Evolutionary conservation across 2,888 invertebrate genomes (phyloP).

Genomic region (Pycnomerus fuliginosus): DNA sequence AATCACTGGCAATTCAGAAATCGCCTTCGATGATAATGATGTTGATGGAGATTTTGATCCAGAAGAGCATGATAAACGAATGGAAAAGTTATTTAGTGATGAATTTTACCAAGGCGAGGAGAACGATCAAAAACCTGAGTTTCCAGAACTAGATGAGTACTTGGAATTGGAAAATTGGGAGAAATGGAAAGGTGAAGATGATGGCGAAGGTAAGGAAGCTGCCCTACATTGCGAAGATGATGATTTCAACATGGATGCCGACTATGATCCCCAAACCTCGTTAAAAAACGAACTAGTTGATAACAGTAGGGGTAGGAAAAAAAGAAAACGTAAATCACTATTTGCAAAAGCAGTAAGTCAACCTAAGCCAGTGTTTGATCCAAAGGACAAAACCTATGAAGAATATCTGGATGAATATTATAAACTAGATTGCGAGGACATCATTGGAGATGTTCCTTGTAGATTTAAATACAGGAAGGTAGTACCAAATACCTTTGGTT

Average conservation of each 20-base stretch:
- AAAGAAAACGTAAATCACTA: slow-evolving; percentile 67
- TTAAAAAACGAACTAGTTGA: slow-evolving; percentile 61
- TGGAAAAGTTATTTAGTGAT: slow-evolving; percentile 84
- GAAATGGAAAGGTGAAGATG: slow-evolving; percentile 55
- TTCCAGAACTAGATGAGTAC: slow-evolving; percentile 78
- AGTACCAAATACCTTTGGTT: slow-evolving; percentile 86
- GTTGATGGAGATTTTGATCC: slow-evolving; percentile 92
- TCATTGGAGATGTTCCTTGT: slow-evolving; percentile 88
- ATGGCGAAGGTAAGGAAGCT: slow-evolving; percentile 29
- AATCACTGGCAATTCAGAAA: slow-evolving; percentile 78
- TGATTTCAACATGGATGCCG: slow-evolving; percentile 87
- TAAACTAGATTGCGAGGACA: slow-evolving; percentile 91
- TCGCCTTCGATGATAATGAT: slow-evolving; percentile 70
- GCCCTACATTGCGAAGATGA: slow-evolving; percentile 75
- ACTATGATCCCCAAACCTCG: slow-evolving; percentile 65
- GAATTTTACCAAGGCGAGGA: slow-evolving; percentile 78
- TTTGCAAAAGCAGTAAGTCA: slow-evolving; percentile 71
- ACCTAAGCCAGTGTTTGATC: slow-evolving; percentile 84
- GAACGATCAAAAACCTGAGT: slow-evolving; percentile 77
- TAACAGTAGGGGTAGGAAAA: slow-evolving; percentile 59
- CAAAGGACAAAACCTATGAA: slow-evolving; percentile 73
- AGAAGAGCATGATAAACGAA: slow-evolving; percentile 78
- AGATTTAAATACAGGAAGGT: slow-evolving; percentile 91
- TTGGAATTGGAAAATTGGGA: slow-evolving; percentile 70
- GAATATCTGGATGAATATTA: slow-evolving; percentile 95